A percentile compares a stretch with the other conserved stretches of the same genome.
Evolutionary conservation across 2,888 invertebrate species (phyloP).

Genomic region (Listrodromus nycthemerus): DNA sequence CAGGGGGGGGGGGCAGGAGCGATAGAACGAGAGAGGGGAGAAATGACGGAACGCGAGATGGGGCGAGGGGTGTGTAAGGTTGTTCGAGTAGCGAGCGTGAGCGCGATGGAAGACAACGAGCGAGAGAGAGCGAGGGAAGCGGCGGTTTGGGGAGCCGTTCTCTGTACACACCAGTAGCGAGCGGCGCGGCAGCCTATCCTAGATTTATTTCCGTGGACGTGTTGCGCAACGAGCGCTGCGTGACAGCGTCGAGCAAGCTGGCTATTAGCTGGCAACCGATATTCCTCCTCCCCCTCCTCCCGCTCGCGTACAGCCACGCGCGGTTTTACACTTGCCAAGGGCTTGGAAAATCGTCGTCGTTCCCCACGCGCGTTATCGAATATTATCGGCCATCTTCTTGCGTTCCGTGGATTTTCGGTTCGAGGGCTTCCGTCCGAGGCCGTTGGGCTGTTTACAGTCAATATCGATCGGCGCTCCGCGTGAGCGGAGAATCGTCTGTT

Average conservation of each 20-base stretch:
- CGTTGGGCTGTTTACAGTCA: not conserved
- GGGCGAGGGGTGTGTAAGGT: slow-evolving; percentile 19
- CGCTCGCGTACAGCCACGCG: slow-evolving; percentile 59
- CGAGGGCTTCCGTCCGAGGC: not conserved
- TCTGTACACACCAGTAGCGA: slow-evolving; percentile 18
- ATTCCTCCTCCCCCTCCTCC: not conserved
- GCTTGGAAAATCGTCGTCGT: slow-evolving; percentile 28
- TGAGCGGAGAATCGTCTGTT: slow-evolving; percentile 5
- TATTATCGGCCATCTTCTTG: slow-evolving; percentile 1
- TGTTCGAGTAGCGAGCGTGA: slow-evolving; percentile 2
- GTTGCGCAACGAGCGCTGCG: slow-evolving; percentile 76
- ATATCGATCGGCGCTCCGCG: not conserved
- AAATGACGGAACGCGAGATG: not conserved
- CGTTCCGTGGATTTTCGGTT: not conserved
- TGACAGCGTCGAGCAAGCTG: slow-evolving; percentile 59
- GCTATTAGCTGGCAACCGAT: slow-evolving; percentile 62
- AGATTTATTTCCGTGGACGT: slow-evolving; percentile 80
- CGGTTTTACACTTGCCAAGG: slow-evolving; percentile 63
- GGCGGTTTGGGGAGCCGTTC: slow-evolving; percentile 40
- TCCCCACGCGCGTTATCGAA: not conserved
- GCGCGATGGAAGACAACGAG: slow-evolving; percentile 10
- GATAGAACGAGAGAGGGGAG: not conserved
- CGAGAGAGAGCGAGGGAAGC: slow-evolving; percentile 33
- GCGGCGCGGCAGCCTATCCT: slow-evolving; percentile 78
- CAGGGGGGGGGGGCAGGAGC: not conserved